Evolutionary conservation across 2,113 vertebrate species (phyloP).

Genomic region (Ctenomys sociabilis): DNA sequence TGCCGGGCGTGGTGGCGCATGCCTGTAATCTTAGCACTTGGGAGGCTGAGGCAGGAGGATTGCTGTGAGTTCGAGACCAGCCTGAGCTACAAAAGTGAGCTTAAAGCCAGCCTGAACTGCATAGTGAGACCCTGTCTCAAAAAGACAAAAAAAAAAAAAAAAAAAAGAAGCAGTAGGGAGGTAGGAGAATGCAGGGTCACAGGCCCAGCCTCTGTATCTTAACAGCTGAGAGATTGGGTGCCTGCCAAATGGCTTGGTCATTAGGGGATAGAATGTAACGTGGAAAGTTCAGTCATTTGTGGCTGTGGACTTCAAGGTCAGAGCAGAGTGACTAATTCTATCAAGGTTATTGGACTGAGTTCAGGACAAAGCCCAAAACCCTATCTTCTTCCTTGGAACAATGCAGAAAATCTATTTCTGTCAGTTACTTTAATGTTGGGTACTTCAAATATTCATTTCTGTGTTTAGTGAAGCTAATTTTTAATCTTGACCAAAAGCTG

Average conservation of each 20-base stretch:
- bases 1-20: no score
- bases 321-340: neutral
- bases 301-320: neutral
- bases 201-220: neutral
- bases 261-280: neutral
- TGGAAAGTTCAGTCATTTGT: neutral
- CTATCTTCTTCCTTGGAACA: slow-evolving; percentile 1
- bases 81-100: no score
- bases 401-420: neutral
- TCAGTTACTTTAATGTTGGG: neutral
- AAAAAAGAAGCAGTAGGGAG: no score
- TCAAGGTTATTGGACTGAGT: slow-evolving; percentile 29
- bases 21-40: no score
- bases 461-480: slow-evolving; percentile 11
- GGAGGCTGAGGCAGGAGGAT: no score
- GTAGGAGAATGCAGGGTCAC: neutral
- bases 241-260: neutral
- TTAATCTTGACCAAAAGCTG: slow-evolving; percentile 28
- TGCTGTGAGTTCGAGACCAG: no score
- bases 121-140: no score
- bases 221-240: neutral
- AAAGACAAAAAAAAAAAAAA: no score
- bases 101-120: no score
- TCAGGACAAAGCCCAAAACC: neutral
- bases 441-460: slow-evolving; percentile 47